Evolutionary conservation across 1,140 invertebrate genomes (phyloP).

Genomic region (Leptopilina clavipes): DNA sequence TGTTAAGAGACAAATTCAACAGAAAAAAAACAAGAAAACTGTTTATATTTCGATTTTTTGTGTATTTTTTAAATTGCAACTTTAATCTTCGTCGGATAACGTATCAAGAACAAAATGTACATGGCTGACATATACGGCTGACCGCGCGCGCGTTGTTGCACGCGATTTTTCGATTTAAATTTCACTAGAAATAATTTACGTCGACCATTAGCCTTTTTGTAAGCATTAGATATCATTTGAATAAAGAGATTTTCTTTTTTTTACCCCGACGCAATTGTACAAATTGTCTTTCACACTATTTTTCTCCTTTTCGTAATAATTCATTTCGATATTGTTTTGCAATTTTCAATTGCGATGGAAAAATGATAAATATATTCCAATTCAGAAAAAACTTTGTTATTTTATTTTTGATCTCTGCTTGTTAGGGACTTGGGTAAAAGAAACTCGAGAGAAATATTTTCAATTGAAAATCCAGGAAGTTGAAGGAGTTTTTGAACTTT

Average conservation of each 20-base stretch:
- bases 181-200: slow-evolving; percentile 5
- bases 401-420: too few relatives aligned
- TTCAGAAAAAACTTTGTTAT: too few relatives aligned
- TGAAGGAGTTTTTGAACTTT: too few relatives aligned
- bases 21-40: background rate
- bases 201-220: background rate
- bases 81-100: slow-evolving; percentile 12
- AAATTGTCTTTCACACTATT: background rate
- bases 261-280: background rate
- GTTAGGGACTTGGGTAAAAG: too few relatives aligned
- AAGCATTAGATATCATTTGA: slow-evolving; percentile 1
- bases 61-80: background rate
- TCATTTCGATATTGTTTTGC: too few relatives aligned
- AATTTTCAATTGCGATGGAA: too few relatives aligned
- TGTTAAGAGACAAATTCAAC: background rate
- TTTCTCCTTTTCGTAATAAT: too few relatives aligned
- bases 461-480: background rate
- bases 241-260: background rate
- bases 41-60: background rate
- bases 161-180: slow-evolving; percentile 24
- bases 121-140: slow-evolving; percentile 13
- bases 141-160: background rate
- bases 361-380: too few relatives aligned
- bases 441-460: too few relatives aligned
- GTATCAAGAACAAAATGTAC: slow-evolving; percentile 1